Base-by-base conservation (phyloP, 2,797 vertebrate species). In the Mormyrus hasselquistii region DNA sequence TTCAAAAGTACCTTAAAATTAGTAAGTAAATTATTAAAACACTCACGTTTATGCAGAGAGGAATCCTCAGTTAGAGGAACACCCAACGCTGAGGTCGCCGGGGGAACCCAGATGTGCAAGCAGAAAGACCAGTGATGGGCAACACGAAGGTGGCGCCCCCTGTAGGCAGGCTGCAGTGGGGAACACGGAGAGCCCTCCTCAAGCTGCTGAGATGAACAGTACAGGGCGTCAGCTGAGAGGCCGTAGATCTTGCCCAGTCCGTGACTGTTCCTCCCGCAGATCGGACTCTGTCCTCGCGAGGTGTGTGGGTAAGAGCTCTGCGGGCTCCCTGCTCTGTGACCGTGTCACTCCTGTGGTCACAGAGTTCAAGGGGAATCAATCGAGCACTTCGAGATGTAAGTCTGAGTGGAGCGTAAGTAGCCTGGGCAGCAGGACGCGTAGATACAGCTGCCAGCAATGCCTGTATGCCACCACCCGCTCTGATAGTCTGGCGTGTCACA, bases 391-490 rank as follows among this genome's bases (percentile, higher is more conserved):
- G 2, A 50, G 19, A 25, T 19, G 19, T 22, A 50, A 84, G 16
- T 22, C 44, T 10, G 41, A 9, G 19, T 41, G 8, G n/a, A 14
- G 19, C 2, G 44, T 10, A 50, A 47, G 6, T 19, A 22, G 22
- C 44, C 19, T 10, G n/a, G 47, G 16, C n/a, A 10, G 10, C 47
- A 9, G 2, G 82, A 19, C 3, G 8, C 1, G 3, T 25, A 22
- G 22, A 2, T 87, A 86, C 9, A 49, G 12, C 83, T 90, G 89
- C 41, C 34, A 47, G 14, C 47, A 88, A 22, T 90, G 89, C 62
- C 16, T 52, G 0, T 88, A 90, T n/a, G 12, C 34, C 49, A 88
- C 82, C 6, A 49, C n/a, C 22, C 53, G 41, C 25, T 79, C 65
- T 0, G 86, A 86, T 65, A 88, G 53, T 10, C 50, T 90, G 22